Base-by-base conservation (phyloP, 2,113 vertebrate genomes). In the Ictalurus furcatus region DNA sequence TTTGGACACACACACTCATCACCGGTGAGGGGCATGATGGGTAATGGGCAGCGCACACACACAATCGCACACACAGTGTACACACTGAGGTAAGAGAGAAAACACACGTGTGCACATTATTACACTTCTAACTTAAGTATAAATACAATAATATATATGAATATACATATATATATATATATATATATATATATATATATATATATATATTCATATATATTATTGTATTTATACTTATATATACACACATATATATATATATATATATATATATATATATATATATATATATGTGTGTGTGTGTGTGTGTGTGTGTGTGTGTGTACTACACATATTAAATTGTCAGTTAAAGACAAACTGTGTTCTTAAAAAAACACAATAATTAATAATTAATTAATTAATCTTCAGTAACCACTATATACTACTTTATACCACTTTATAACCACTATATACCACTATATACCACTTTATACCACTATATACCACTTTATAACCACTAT, bases 1-100 rank as follows among this genome's bases (percentile, higher is more conserved):
- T 95, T 93, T 89, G 95, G 93, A 86, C 97, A 96, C 25, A 94
- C 90, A 58, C 89, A 90, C 0, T 95, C 94, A 25, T 95, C 94
- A 56, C 91, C 63, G 9, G 91, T 90, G 84, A 92, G 81, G 85
- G 95, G 92, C 97, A 98, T 98, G 87, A 40, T 93, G 93, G 92
- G 92, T 91, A 91, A 25, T 88, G 90, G 54, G 83, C 0, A 88
- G 44, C 61, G 87, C 88, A 84, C 71, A 84, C 87, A 61, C 69
- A 84, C 87, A 61, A 58, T 11, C 58, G 94, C 93, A 40, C 92
- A 92, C 89, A 89, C 90, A 52, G 40, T 37, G 40, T 4, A 79
- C 91, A 92, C 89, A 90, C 91, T 7, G 16, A 58, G 19, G 83
- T 82, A 86, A 88, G 85, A 88, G 65, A 69, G 14, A 83, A 44